Percentiles rank a stretch among this genome's conserved stretches.
phyloP scores from a whole-genome alignment of 2,888 invertebrate species.

The Xanthostigma xanthostigma region DNA sequence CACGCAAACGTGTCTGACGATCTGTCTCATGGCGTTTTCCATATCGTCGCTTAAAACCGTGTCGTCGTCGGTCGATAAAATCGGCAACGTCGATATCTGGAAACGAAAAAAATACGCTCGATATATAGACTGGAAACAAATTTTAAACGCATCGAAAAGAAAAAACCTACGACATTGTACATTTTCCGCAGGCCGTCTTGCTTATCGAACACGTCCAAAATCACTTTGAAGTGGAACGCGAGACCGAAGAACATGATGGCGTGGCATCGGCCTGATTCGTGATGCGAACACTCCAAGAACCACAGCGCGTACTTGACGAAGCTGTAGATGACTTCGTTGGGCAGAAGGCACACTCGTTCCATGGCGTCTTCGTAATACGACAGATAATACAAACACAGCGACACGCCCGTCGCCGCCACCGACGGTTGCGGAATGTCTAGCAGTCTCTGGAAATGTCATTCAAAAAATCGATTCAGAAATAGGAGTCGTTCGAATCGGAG shows the following conservation, averaged over 20 bases:
- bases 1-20: conserved; percentile 79
- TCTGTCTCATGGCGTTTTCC: conserved; percentile 78
- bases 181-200: conserved; percentile 86
- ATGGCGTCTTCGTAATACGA: conserved; percentile 96
- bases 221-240: conserved; percentile 83
- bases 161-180: conserved; percentile 69
- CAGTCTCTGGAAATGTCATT: conserved; percentile 41
- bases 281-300: conserved; percentile 83
- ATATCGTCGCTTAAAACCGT: conserved; percentile 63
- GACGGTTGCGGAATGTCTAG: conserved; percentile 86
- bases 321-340: conserved; percentile 58
- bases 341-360: conserved; percentile 84
- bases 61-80: conserved; percentile 58
- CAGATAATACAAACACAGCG: conserved; percentile 90
- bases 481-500: neutral
- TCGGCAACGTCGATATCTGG: conserved; percentile 71
- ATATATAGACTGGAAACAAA: too few relatives aligned
- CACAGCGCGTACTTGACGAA: conserved; percentile 82
- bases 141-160: too few relatives aligned
- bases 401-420: conserved; percentile 90
- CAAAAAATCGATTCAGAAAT: neutral
- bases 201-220: conserved; percentile 86
- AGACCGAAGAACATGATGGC: conserved; percentile 97
- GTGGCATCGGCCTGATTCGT: conserved; percentile 95
- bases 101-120: conserved; percentile 7